Evolutionary conservation across 92 coral and sea anemone species (phyloP).

Genomic region (Parazoanthus darwini): DNA sequence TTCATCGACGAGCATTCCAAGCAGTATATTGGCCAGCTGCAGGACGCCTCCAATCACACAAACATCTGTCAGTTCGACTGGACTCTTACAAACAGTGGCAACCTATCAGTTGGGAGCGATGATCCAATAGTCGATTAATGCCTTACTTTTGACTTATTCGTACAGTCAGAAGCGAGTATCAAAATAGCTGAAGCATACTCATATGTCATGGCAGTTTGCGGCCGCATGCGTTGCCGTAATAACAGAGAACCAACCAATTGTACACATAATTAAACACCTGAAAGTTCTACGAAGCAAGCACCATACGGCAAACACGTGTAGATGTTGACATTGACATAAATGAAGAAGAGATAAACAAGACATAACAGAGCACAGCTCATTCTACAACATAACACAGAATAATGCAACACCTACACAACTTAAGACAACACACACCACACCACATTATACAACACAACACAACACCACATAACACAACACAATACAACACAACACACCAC

Average conservation of each 20-base stretch:
- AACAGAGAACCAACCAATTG: too few relatives aligned
- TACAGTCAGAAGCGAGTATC: too few relatives aligned
- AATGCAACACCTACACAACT: neutral
- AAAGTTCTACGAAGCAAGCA: too few relatives aligned
- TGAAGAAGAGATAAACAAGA: neutral
- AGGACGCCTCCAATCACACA: neutral
- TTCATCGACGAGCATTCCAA: constrained; percentile 9
- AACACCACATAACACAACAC: neutral
- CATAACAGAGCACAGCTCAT: constrained; percentile 2
- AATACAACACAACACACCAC: neutral
- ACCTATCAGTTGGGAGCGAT: neutral
- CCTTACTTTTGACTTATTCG: too few relatives aligned
- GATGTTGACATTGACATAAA: too few relatives aligned
- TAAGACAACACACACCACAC: neutral
- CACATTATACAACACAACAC: neutral
- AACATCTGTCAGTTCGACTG: constrained; percentile 13
- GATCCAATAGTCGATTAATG: neutral
- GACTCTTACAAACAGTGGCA: constrained; percentile 5
- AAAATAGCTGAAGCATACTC: too few relatives aligned
- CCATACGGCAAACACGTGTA: too few relatives aligned
- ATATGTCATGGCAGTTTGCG: too few relatives aligned
- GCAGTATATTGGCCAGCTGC: constrained; percentile 10
- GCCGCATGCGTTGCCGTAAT: too few relatives aligned
- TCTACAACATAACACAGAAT: neutral
- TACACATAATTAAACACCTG: too few relatives aligned